These are phyloP conservation scores for Excalfactoria chinensis DNA, from an alignment of 2,113 vertebrate species.

Conservation along the genomic window DNA sequence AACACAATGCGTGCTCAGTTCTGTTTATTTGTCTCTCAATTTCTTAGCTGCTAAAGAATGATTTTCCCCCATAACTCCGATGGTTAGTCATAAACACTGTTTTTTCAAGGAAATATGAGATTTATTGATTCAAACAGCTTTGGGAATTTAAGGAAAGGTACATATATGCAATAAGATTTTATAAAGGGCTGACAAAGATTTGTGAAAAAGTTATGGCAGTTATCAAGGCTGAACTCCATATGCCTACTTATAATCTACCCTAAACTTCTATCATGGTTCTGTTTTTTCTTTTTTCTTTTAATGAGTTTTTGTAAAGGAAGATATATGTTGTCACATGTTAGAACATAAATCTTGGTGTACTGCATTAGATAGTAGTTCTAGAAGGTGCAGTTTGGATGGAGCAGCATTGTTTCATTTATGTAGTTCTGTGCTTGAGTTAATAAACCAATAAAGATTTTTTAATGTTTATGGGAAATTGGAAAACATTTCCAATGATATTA, in stretches of 20 bases:
- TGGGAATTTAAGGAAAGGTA: not conserved
- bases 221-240: not conserved
- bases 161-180: not conserved
- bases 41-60: not conserved
- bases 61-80: not conserved
- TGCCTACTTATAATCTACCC: not conserved
- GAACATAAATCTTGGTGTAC: not conserved
- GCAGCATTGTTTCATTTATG: not conserved
- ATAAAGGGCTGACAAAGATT: not conserved
- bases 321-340: rapidly evolving
- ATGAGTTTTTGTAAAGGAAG: not conserved
- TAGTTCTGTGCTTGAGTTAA: not conserved
- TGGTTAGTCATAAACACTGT: not conserved
- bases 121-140: not conserved
- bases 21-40: not conserved
- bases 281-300: not conserved
- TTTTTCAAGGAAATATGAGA: not conserved
- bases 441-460: not conserved
- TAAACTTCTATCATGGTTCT: not conserved
- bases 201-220: not conserved
- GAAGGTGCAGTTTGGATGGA: not conserved
- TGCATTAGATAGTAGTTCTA: not conserved
- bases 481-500: not conserved
- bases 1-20: not conserved
- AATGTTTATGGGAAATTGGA: not conserved